Base-by-base conservation (phyloP, 2,113 vertebrate species). In the Halichoeres trimaculatus region DNA sequence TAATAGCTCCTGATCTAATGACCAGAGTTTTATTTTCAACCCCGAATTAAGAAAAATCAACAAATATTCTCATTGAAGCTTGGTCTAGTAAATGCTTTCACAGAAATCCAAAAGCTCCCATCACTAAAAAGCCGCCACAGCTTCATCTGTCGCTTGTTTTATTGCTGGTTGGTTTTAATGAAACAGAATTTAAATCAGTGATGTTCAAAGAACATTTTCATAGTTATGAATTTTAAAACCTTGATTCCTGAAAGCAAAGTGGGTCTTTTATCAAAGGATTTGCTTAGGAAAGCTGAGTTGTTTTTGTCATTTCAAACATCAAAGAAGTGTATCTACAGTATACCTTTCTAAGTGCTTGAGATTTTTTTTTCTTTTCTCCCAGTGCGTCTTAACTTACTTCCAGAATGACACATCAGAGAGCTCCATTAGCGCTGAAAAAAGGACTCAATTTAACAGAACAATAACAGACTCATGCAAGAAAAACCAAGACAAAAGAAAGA, bases 381-480 rank as follows among this genome's bases (percentile, higher is more conserved):
- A 40, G 60, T 75, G 19, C 10, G 0, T 59, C 30, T 79, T 72
- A 67, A 75, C 55, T 67, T 22, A 6, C 14, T 60, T 70, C 30
- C 38, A 52, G 23, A 67, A 34, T 76, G 78, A 61, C 71, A 73
- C 35, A 67, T 74, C 72, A 62, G 57, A 80, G 62, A 53, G 24
- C 57, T 34, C 71, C 61, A 83, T 81, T 78, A 73, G 47, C 2
- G 9, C 51, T 2, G 1, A n/a, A 78, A 57, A 53, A 19, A n/a
- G 70, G 23, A 48, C 47, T 85, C 67, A 38, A 54, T 52, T 81
- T 19, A 41, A 47, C 0, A 1, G 66, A 62, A 79, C 68, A 81
- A 78, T 51, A 30, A 17, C 26, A 9, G 38, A 8, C 70, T 69
- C 56, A 57, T 64, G 48, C 34, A 38, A 23, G 51, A 34, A 51